These are phyloP conservation scores for Syrista parreyssii DNA, from an alignment of 2,888 invertebrate genomes.

Conservation along the genomic window DNA sequence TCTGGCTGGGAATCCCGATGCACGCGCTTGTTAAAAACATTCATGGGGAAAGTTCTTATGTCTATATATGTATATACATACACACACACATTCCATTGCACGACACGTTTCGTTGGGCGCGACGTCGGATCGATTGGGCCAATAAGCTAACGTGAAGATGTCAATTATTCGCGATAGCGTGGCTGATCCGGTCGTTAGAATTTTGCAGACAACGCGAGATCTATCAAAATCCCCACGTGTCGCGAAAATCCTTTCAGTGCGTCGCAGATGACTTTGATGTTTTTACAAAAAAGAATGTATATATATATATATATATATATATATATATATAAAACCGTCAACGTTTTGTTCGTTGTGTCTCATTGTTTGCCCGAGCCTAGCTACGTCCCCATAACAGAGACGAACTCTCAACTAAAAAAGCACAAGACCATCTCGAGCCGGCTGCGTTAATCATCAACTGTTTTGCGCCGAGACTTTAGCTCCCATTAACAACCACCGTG, in stretches of 20 bases:
- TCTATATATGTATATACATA: neutral
- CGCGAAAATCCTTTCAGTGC: neutral
- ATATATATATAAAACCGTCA: neutral
- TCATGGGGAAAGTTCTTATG: slow-evolving; percentile 30
- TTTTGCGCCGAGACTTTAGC: neutral
- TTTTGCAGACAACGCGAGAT: neutral
- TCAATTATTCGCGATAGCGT: slow-evolving; percentile 23
- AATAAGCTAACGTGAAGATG: slow-evolving; percentile 19
- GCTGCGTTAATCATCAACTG: neutral
- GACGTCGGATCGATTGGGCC: slow-evolving; percentile 20
- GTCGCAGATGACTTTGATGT: neutral
- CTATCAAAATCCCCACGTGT: neutral
- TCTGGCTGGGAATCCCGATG: slow-evolving; percentile 44
- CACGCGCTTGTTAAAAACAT: slow-evolving; percentile 46
- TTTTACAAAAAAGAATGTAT: neutral
- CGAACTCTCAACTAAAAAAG: neutral
- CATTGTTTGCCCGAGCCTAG: neutral
- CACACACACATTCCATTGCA: neutral
- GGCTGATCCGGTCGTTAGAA: neutral
- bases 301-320: neutral
- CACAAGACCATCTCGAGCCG: neutral
- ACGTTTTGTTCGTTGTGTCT: neutral
- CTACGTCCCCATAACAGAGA: neutral
- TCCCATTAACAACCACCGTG: slow-evolving; percentile 3
- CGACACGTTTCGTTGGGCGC: slow-evolving; percentile 16